phyloP scores from a whole-genome alignment of 2,797 vertebrate genomes.

The Malacoctenus gilli region DNA sequence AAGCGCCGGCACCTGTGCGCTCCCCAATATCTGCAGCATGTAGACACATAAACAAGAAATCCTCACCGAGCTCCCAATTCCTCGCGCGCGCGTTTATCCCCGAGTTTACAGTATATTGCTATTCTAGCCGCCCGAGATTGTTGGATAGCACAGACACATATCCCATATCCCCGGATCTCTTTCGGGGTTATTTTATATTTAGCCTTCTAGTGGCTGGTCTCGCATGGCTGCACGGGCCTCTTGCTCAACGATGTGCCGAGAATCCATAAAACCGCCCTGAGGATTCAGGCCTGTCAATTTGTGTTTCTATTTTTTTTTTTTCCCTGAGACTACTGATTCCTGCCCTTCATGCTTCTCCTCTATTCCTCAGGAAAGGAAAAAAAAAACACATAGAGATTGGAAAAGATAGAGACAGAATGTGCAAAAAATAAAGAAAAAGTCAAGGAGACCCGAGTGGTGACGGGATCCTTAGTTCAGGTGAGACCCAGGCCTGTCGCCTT shows the following conservation, averaged over 20 bases:
- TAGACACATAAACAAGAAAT: conserved; percentile 42
- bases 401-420: conserved; percentile 21
- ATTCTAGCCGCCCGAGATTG: conserved; percentile 56
- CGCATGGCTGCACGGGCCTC: conserved; percentile 63
- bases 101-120: conserved; percentile 60
- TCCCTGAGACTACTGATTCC: conserved; percentile 61
- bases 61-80: conserved; percentile 27
- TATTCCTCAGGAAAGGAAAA: conserved; percentile 33
- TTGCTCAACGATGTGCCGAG: conserved; percentile 50
- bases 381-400: conserved; percentile 24
- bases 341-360: conserved; percentile 58
- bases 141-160: conserved; percentile 60
- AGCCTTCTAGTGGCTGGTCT: conserved; percentile 69
- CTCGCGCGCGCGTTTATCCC: conserved; percentile 28
- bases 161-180: conserved; percentile 64
- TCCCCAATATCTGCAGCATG: conserved; percentile 21
- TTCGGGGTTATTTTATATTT: conserved; percentile 69
- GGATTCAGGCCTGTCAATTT: conserved; percentile 66
- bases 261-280: conserved; percentile 72
- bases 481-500: too few relatives aligned
- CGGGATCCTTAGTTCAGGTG: conserved; percentile 19
- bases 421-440: conserved; percentile 3
- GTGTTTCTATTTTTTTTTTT: conserved; percentile 24
- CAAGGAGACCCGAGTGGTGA: conserved; percentile 13
- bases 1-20: conserved; percentile 26